Base-by-base conservation (phyloP, 2,888 invertebrate species). In the Vanessa cardui region DNA sequence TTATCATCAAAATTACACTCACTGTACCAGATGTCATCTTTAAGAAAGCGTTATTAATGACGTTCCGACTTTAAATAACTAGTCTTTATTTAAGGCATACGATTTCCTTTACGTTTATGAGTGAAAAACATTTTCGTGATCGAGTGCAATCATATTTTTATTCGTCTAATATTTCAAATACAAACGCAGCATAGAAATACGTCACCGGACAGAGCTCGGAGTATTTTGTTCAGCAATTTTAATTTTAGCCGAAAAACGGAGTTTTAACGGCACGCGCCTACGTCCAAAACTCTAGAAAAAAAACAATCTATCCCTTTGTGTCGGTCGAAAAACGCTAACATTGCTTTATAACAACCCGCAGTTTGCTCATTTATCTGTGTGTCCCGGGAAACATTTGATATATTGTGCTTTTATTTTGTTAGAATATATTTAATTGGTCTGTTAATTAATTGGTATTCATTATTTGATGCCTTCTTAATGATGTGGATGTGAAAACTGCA, bases 181-280 rank as follows among this genome's bases (percentile, higher is more conserved):
- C 39, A 39, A 39, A 39, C 39, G 12, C 18, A 18, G 16, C 8
- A 16, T 16, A 18, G n/a, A 2, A 7, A 6, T n/a, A 47, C 18
- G 47, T n/a, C 47, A 18, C 52, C 26, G 21, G 15, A 52, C 16
- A 26, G 6, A 52, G 4, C 6, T 12, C 21, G 26, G 52, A 21
- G 26, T 31, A 39, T 18, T 56, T 56, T 39, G 39, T 8, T 46
- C 46, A 46, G 59, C 58, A 58, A 39, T 58, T 58, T 58, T 45
- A 2, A 46, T 59, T 59, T 33, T 5, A 59, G 26, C n/a, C 39
- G 59, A 59, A 59, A 59, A 45, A 4, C 46, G 45, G 45, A 59
- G 46, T 46, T 46, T 59, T 33, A 9, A 18, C 45, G 26, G 59
- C 26, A 59, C 59, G 59, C 46, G 26, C 46, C 21, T 18, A 26